Base-by-base conservation (phyloP, 2,113 vertebrate species). In the Rhegmatorhina hoffmannsi region DNA sequence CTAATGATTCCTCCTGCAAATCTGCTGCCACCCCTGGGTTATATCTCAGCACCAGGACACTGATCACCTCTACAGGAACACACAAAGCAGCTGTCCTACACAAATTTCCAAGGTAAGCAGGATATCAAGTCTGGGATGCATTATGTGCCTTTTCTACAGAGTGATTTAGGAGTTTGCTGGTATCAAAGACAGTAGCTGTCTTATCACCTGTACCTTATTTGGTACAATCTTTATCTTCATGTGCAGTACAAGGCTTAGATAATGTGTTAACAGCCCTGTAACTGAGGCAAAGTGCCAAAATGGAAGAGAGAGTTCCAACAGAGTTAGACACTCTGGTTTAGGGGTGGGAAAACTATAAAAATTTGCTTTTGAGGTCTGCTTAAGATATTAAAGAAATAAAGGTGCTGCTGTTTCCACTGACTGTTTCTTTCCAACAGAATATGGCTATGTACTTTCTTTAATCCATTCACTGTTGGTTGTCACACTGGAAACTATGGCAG, bases 141-240 rank as follows among this genome's bases (percentile, higher is more conserved):
- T 46, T 59, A 40, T 20, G 38, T 23, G 9, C 10, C 46, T 81
- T 84, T 90, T 63, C 29, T 19, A 60, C 33, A 64, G 31, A 23
- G 52, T 68, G 58, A 66, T 76, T 87, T 72, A 85, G 46, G 68
- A 89, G n/a, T 52, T 68, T 52, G 49, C 25, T 60, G n/a, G 13
- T 91, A 56, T 79, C 89, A 72, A 92, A 78, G 62, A 38, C 58
- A 85, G 53, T 28, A 78, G n/a, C n/a, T 79, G 44, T 31, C 53
- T 95, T 91, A 81, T 78, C 84, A 64, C 21, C 38, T 56, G 29
- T 18, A 49, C 69, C 31, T 78, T 56, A 49, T 75, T 76, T 76
- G 66, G 67, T 70, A 53, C 28, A 44, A 70, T 8, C 46, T 55
- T 89, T 67, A 84, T 58, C 53, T 78, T 68, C 55, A 73, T 6